These are phyloP conservation scores for Trissonchulus latispiculum DNA, from an alignment of 2,888 invertebrate genomes.

Conservation along the genomic window DNA sequence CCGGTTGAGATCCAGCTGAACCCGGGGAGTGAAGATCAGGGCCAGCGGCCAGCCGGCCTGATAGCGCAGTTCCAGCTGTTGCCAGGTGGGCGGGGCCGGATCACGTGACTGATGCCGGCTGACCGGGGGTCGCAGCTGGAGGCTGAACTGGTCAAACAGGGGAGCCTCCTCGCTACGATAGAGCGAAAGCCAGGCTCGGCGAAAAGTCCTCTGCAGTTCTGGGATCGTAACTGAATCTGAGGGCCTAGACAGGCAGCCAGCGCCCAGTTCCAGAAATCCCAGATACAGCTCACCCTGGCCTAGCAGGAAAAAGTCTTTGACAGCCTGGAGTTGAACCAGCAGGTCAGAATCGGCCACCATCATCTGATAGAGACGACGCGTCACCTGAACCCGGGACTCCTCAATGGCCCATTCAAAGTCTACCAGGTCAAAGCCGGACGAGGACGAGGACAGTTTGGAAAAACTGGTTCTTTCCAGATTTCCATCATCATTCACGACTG, in stretches of 20 bases:
- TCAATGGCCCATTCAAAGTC: neutral
- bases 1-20: neutral
- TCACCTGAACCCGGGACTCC: neutral
- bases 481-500: neutral
- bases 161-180: neutral
- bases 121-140: neutral
- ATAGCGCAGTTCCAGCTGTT: neutral
- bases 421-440: neutral
- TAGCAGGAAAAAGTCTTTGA: slow-evolving; percentile 5
- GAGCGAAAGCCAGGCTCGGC: neutral
- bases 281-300: neutral
- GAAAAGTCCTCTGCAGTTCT: neutral
- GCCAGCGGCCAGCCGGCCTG: neutral
- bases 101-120: no score
- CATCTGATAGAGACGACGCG: neutral
- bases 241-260: neutral
- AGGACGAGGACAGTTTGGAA: no score
- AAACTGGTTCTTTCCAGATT: no score
- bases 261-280: neutral
- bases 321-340: neutral
- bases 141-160: neutral
- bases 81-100: neutral
- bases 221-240: neutral
- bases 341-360: neutral
- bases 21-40: neutral